Evolutionary conservation across 2,888 invertebrate species (phyloP).

Genomic region (Athrips mouffetella): DNA sequence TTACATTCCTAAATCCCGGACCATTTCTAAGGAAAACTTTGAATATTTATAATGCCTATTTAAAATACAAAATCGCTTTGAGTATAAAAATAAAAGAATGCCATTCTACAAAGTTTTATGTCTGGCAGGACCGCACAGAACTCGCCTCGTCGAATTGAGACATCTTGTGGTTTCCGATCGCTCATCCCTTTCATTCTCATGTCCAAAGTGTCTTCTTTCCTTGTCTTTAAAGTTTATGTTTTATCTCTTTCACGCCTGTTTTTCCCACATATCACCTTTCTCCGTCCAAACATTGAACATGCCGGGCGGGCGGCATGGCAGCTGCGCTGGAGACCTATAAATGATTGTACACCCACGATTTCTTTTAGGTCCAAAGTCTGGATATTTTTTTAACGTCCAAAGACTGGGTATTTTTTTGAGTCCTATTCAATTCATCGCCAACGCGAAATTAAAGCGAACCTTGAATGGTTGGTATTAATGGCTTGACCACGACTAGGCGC

Average conservation of each 20-base stretch:
- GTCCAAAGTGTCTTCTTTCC: constrained; percentile 52
- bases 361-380: constrained; percentile 40
- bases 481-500: too few relatives aligned
- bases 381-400: constrained; percentile 33
- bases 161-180: constrained; percentile 78
- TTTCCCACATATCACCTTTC: constrained; percentile 69
- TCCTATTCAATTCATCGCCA: too few relatives aligned
- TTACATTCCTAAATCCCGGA: background rate
- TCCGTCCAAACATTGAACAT: constrained; percentile 74
- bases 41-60: constrained; percentile 10
- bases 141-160: constrained; percentile 76
- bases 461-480: too few relatives aligned
- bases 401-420: constrained; percentile 2
- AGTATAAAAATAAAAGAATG: constrained; percentile 51
- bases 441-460: too few relatives aligned
- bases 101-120: constrained; percentile 67
- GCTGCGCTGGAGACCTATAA: constrained; percentile 72
- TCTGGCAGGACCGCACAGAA: constrained; percentile 73
- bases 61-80: constrained; percentile 5
- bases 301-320: constrained; percentile 61
- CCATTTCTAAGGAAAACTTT: background rate
- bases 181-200: constrained; percentile 58
- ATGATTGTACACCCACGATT: constrained; percentile 65
- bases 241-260: constrained; percentile 61
- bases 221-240: constrained; percentile 61